phyloP scores from a whole-genome alignment of 2,888 invertebrate genomes.

The Papilio protenor region DNA sequence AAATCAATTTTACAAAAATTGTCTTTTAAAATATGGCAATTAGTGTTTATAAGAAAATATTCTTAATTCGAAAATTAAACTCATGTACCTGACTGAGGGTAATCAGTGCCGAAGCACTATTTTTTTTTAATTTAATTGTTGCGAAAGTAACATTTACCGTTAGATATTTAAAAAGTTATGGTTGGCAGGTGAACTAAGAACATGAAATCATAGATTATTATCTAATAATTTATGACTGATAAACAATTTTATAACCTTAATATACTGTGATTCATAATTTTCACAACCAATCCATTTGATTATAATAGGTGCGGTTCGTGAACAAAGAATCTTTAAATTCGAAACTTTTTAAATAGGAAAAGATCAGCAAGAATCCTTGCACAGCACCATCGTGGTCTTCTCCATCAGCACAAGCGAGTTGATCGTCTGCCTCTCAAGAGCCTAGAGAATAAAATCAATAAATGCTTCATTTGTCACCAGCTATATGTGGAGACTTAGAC shows the following conservation, averaged over 20 bases:
- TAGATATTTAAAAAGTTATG: not conserved
- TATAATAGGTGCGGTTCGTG: not conserved
- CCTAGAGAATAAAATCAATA: too few species aligned
- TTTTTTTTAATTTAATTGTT: not conserved
- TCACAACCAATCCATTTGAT: not conserved
- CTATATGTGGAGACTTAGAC: too few species aligned
- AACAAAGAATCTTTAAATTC: not conserved
- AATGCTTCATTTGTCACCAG: too few species aligned
- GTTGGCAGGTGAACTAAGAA: not conserved
- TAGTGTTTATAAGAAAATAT: not conserved
- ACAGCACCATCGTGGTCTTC: too few species aligned
- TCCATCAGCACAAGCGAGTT: too few species aligned
- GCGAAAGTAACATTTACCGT: not conserved
- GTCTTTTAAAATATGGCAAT: too few species aligned
- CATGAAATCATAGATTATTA: not conserved
- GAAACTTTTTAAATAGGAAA: not conserved
- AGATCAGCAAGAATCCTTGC: too few species aligned
- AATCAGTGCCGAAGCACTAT: too few species aligned
- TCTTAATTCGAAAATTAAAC: too few species aligned
- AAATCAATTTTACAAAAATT: not conserved
- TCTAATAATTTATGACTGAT: conserved; percentile 17
- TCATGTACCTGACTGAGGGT: too few species aligned
- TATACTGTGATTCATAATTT: conserved; percentile 9
- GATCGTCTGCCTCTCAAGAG: too few species aligned
- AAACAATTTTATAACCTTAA: conserved; percentile 2